Percentiles rank a stretch among this genome's conserved stretches.
These are phyloP conservation scores for Zoroaster sp. DNA, from an alignment of 53 echinoderm and acorn worm species.

Conservation along the genomic window DNA sequence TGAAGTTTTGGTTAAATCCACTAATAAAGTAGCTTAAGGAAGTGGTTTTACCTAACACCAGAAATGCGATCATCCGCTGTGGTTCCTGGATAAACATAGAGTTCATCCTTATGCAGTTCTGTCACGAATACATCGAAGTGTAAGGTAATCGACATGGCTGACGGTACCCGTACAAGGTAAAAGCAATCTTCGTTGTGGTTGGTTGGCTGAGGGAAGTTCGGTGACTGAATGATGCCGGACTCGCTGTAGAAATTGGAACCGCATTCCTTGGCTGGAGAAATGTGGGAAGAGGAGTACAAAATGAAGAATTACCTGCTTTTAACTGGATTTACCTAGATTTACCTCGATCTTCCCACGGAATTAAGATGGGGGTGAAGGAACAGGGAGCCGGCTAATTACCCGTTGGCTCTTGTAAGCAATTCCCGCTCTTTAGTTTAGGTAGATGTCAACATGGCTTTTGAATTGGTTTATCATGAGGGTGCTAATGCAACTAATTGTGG, in stretches of 20 bases:
- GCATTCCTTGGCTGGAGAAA: conserved; percentile 39
- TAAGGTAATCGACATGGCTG: conserved; percentile 58
- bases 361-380: too few species aligned
- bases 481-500: too few species aligned
- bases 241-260: conserved; percentile 47
- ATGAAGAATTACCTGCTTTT: too few species aligned
- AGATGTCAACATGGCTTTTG: too few species aligned
- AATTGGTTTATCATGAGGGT: too few species aligned
- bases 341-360: too few species aligned
- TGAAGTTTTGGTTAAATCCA: neutral
- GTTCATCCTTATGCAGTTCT: conserved; percentile 70
- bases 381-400: too few species aligned
- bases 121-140: conserved; percentile 48
- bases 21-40: neutral
- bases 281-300: too few species aligned
- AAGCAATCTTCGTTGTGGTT: conserved; percentile 53
- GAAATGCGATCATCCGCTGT: neutral
- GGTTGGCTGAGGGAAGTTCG: conserved; percentile 63
- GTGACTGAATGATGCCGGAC: conserved; percentile 65
- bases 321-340: too few species aligned
- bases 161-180: conserved; percentile 64
- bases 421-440: too few species aligned
- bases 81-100: conserved; percentile 59
- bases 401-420: too few species aligned
- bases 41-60: neutral